A percentile compares a stretch with the other conserved stretches of the same genome.
Evolutionary conservation across 2,888 invertebrate genomes (phyloP).

Genomic region (Drosophila helvetica): DNA sequence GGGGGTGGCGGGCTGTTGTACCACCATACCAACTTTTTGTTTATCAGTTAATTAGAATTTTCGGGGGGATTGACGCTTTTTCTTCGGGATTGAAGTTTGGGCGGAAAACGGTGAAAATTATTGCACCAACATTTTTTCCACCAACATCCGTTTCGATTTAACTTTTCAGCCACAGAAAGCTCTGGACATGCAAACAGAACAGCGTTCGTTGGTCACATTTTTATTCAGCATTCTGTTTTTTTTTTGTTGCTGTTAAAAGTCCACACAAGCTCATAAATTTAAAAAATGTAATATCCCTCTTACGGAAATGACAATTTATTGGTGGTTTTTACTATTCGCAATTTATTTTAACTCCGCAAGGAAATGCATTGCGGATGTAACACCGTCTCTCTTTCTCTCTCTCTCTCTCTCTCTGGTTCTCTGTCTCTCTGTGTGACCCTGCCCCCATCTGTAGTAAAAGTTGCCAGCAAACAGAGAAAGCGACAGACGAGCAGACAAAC

Average conservation of each 20-base stretch:
- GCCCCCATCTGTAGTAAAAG: conserved; percentile 59
- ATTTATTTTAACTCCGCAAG: conserved; percentile 79
- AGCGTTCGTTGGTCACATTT: conserved; percentile 43
- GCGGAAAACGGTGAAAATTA: conserved; percentile 62
- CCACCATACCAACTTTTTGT: conserved; percentile 33
- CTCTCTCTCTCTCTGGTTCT: conserved; percentile 3
- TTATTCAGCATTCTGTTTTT: conserved; percentile 9
- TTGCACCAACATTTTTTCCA: conserved; percentile 41
- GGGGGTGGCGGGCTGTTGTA: conserved; percentile 6
- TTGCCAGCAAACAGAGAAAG: conserved; percentile 53
- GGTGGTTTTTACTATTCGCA: conserved; percentile 79
- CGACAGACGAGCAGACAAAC: conserved; percentile 47
- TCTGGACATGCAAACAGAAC: conserved; percentile 32
- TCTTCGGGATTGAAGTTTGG: conserved; percentile 48
- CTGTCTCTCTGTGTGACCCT: background rate
- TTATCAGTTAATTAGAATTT: conserved; percentile 77
- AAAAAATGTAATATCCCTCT: conserved; percentile 80
- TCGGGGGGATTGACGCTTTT: conserved; percentile 26
- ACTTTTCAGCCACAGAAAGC: conserved; percentile 51
- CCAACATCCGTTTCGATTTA: conserved; percentile 70
- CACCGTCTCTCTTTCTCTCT: conserved; percentile 47
- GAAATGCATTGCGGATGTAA: conserved; percentile 79
- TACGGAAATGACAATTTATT: conserved; percentile 80
- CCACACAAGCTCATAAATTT: conserved; percentile 70
- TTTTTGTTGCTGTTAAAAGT: conserved; percentile 46